Evolutionary conservation across 2,113 vertebrate genomes (phyloP).

Genomic region (Platichthys flesus): DNA sequence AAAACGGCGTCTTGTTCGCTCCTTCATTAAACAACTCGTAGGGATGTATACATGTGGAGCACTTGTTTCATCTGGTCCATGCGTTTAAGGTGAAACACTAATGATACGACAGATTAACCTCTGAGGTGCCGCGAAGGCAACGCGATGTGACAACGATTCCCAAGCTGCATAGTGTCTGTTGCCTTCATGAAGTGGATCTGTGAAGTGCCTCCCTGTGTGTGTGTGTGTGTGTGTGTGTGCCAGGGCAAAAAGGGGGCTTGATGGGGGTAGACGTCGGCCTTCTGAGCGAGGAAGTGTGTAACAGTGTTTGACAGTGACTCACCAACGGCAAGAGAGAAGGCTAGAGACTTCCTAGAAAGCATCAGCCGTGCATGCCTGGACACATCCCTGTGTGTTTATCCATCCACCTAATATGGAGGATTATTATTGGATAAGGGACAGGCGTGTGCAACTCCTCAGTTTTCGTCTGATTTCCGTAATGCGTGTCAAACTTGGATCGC

Average conservation of each 20-base stretch:
- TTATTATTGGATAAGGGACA: constrained; percentile 15
- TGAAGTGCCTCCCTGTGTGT: constrained; percentile 38
- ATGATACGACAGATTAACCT: constrained; percentile 9
- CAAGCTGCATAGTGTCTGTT: constrained; percentile 10
- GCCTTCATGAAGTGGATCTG: constrained; percentile 1
- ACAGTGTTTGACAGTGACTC: constrained; percentile 71
- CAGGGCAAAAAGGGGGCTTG: constrained; percentile 26
- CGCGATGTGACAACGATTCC: constrained; percentile 31
- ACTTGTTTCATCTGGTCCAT: constrained; percentile 6
- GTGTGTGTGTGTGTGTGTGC: constrained; percentile 51
- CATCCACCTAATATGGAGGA: constrained; percentile 21
- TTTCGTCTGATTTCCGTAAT: constrained; percentile 3
- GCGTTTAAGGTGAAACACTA: background rate
- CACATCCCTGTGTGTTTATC: constrained; percentile 71
- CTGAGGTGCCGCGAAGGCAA: constrained; percentile 8
- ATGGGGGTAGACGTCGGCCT: constrained; percentile 42
- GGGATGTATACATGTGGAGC: background rate
- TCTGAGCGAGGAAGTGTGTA: constrained; percentile 63
- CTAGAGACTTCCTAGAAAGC: constrained; percentile 77
- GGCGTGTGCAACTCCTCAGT: constrained; percentile 12
- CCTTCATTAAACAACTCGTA: background rate
- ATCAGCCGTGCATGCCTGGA: constrained; percentile 67
- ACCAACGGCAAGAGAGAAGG: constrained; percentile 60
- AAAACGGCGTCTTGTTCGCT: background rate
- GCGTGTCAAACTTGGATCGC: constrained; percentile 6